Evolutionary conservation across 2,888 invertebrate species (phyloP).

Genomic region (Lepidocyrtinus sp.): DNA sequence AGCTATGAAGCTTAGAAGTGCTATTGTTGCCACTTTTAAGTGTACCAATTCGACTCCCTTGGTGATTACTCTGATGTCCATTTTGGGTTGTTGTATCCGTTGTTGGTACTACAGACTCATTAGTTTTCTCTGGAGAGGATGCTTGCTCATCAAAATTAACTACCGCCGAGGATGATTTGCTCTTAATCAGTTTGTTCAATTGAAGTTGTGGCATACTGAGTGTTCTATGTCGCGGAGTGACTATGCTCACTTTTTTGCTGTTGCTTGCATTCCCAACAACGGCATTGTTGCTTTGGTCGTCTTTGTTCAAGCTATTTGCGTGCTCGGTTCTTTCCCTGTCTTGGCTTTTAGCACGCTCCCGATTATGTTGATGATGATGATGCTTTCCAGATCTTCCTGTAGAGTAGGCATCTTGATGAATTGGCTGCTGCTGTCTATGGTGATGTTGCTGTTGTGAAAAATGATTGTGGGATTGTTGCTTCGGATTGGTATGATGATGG

Average conservation of each 20-base stretch:
- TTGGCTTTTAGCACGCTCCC: constrained; percentile 65
- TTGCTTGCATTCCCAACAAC: constrained; percentile 41
- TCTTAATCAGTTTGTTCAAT: constrained; percentile 65
- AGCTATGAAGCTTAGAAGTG: constrained; percentile 39
- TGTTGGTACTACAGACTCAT: constrained; percentile 11
- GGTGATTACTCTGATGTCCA: constrained; percentile 36
- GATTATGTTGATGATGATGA: constrained; percentile 36
- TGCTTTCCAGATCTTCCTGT: constrained; percentile 48
- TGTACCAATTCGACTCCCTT: constrained; percentile 50
- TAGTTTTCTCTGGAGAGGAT: constrained; percentile 39
- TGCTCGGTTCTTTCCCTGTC: constrained; percentile 54
- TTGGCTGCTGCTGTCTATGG: constrained; percentile 14
- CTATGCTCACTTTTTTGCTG: constrained; percentile 74
- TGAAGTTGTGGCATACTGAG: constrained; percentile 87
- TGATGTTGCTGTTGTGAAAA: constrained; percentile 27
- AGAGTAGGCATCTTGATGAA: constrained; percentile 48
- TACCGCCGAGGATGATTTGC: constrained; percentile 62
- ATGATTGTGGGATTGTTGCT: constrained; percentile 32
- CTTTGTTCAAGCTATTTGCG: constrained; percentile 30
- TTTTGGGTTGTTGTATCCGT: constrained; percentile 28
- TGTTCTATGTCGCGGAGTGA: constrained; percentile 81
- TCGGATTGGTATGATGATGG: constrained; percentile 25
- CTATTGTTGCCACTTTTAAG: constrained; percentile 23
- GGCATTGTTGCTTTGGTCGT: background rate
- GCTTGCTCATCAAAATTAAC: constrained; percentile 63